Evolutionary conservation across 1,140 invertebrate species (phyloP).

Genomic region (Drosophila auraria): DNA sequence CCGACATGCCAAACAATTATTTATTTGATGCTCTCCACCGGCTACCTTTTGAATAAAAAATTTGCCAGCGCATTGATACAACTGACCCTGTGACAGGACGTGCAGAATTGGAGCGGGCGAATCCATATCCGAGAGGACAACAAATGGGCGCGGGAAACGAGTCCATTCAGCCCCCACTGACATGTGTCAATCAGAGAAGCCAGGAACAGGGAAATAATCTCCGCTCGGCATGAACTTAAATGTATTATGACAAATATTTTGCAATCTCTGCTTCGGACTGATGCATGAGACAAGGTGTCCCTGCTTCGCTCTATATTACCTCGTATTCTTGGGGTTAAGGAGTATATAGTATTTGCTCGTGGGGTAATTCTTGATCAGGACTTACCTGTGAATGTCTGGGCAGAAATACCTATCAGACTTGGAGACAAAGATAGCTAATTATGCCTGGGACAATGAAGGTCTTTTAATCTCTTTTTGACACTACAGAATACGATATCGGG

Average conservation of each 20-base stretch:
- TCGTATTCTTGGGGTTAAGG: not conserved
- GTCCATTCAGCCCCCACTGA: conserved; percentile 42
- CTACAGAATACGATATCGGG: too few species aligned
- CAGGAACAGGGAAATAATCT: conserved; percentile 71
- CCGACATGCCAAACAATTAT: conserved; percentile 60
- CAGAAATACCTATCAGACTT: not conserved
- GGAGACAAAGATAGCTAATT: too few species aligned
- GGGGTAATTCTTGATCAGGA: not conserved
- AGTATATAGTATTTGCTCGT: not conserved
- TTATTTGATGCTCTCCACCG: conserved; percentile 57
- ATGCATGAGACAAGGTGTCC: conserved; percentile 17
- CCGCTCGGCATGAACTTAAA: conserved; percentile 77
- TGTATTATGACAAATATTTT: conserved; percentile 83
- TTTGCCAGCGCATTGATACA: conserved; percentile 33
- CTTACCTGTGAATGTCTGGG: not conserved
- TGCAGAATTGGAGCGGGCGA: not conserved
- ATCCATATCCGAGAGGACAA: conserved; percentile 19
- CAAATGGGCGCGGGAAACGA: conserved; percentile 4
- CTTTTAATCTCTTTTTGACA: too few species aligned
- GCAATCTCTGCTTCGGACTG: conserved; percentile 57
- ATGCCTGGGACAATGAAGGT: too few species aligned
- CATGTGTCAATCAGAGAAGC: conserved; percentile 76
- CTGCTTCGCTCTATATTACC: not conserved
- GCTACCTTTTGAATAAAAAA: conserved; percentile 66
- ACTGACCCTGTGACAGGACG: conserved; percentile 21